Conservation (phyloP, 2,113 vertebrate species). For the Cyprinodon brontotheroides region DNA sequence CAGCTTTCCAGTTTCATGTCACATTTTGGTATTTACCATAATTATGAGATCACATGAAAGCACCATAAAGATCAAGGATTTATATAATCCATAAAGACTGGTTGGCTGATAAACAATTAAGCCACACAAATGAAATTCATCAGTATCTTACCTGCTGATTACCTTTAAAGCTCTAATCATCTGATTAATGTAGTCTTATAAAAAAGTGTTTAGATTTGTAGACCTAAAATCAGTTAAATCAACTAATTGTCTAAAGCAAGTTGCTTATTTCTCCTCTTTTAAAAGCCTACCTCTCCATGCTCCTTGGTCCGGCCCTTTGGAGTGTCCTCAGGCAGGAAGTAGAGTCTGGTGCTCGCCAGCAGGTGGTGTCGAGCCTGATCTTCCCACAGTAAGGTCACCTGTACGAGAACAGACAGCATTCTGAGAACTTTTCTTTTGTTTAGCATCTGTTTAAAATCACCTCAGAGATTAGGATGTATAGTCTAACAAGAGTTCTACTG, state of each 20-base stretch:
- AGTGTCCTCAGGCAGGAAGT: conserved; percentile 83
- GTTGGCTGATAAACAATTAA: no score
- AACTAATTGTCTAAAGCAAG: neutral
- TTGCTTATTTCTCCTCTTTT: neutral
- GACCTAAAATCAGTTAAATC: neutral
- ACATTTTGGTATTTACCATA: no score
- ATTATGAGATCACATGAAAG: no score
- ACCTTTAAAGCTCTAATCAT: no score
- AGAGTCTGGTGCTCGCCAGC: conserved; percentile 82
- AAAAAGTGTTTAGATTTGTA: no score
- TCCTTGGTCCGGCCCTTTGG: conserved; percentile 79
- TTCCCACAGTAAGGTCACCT: conserved; percentile 83
- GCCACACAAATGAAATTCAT: no score
- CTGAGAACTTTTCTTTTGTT: neutral
- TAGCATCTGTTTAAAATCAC: neutral
- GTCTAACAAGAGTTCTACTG: neutral
- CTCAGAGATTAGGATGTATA: neutral
- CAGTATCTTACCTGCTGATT: no score
- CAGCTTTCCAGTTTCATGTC: no score
- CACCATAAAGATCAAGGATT: no score
- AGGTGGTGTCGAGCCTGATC: conserved; percentile 78
- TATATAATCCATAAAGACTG: no score
- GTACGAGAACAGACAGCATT: neutral
- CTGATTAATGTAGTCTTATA: no score
- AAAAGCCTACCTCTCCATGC: conserved; percentile 80